Conservation (phyloP, 53 echinoderm and acorn worm genomes). For the Paracentrotus lividus region DNA sequence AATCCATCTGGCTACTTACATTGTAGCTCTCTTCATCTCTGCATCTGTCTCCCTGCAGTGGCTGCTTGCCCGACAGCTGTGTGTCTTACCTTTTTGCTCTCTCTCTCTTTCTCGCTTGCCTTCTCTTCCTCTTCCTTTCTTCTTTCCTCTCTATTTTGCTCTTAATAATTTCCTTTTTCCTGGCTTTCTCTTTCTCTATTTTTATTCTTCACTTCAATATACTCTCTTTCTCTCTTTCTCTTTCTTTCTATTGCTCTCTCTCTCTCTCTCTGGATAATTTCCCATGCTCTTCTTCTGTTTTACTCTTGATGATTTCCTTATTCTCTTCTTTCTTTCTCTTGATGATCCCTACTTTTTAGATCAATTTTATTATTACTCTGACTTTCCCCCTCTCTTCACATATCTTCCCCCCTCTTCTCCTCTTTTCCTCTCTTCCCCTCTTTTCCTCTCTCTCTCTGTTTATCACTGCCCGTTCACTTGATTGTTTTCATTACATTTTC, state of each 20-base stretch:
- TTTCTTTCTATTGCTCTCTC: neutral
- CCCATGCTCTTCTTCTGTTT: neutral
- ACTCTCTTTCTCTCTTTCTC: neutral
- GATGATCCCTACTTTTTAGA: too few relatives aligned
- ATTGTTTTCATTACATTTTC: neutral
- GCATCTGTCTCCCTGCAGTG: neutral
- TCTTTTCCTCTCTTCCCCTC: neutral
- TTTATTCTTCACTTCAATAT: too few relatives aligned
- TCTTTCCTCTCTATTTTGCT: neutral
- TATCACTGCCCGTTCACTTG: too few relatives aligned
- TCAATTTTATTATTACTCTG: too few relatives aligned
- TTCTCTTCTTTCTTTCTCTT: neutral
- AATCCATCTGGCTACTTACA: too few relatives aligned
- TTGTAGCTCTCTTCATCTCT: neutral
- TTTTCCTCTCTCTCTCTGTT: neutral
- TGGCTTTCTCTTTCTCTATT: too few relatives aligned
- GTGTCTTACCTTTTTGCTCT: neutral
- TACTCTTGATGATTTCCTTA: too few relatives aligned
- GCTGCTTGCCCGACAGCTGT: neutral
- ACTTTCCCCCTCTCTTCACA: neutral
- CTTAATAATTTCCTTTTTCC: too few relatives aligned
- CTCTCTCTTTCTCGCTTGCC: neutral
- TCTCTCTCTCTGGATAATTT: neutral
- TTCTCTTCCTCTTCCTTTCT: neutral
- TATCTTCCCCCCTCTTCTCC: neutral